These are phyloP conservation scores for Heteromyza rotundicornis DNA, from an alignment of 2,888 invertebrate genomes.

Conservation along the genomic window DNA sequence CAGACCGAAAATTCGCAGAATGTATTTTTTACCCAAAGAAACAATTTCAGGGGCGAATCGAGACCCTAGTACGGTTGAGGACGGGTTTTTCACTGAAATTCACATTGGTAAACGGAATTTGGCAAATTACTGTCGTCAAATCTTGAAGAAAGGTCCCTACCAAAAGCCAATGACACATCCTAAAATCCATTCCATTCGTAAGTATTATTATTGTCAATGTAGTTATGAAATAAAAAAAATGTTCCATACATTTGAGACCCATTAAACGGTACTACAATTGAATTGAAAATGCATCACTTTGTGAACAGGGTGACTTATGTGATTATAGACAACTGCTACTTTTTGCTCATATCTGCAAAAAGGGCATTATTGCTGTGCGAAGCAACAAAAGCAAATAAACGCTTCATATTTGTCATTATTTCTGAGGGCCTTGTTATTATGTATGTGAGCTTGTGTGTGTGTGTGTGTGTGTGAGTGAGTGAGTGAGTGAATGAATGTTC, in stretches of 20 bases:
- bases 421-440: conserved; percentile 42
- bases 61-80: too few relatives aligned
- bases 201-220: conserved; percentile 39
- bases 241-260: conserved; percentile 20
- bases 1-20: too few relatives aligned
- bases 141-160: too few relatives aligned
- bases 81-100: too few relatives aligned
- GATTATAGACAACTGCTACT: conserved; percentile 56
- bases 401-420: conserved; percentile 54
- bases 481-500: too few relatives aligned
- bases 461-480: not conserved
- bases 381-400: conserved; percentile 43
- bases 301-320: conserved; percentile 57
- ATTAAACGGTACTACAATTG: conserved; percentile 33
- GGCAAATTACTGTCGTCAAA: too few relatives aligned
- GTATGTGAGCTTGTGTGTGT: too few relatives aligned
- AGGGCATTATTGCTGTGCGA: not conserved
- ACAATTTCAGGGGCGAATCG: too few relatives aligned
- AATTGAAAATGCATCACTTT: conserved; percentile 21
- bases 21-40: too few relatives aligned
- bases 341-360: not conserved
- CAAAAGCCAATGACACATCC: too few relatives aligned
- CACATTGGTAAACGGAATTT: too few relatives aligned
- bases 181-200: too few relatives aligned
- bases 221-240: conserved; percentile 15